Evolutionary conservation across 2,888 invertebrate species (phyloP), one percentile per base, ranked within the genome.

Genomic region (Andricus quercusramuli): DNA sequence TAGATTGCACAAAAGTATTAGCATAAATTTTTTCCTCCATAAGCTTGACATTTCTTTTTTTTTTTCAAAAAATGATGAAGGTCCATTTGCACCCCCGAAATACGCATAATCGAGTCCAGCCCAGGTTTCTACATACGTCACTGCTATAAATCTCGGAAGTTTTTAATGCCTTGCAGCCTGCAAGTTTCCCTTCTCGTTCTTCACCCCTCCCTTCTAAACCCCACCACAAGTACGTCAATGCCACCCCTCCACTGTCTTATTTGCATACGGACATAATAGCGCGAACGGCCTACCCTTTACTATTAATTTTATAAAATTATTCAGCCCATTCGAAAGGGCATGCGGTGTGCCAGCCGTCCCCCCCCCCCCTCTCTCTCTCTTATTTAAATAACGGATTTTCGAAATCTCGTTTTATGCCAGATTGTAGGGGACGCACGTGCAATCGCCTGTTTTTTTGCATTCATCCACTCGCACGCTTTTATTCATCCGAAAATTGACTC

Each of bases 341-440:
- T 83, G 83, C 85, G 83, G 81, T 83, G 82, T 70, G 74, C 78
- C 81, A 82, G 82, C 82, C 82, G 82, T 51, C 82, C 79, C 77
- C 70, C 77, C 77, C 78, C 79, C 74, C 11, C 25, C 56, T 77
- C 44, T 78, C 37, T 79, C 37, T 79, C 80, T 81, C 88, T 89
- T 91, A 92, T 92, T 92, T 91, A 90, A 92, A 92, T 92, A 92
- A 92, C 92, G 92, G 92, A 92, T 92, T 92, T 92, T 90, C 88
- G 85, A 92, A 92, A 92, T 92, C 92, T 90, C 90, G 92, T 92
- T 92, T 91, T 89, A 86, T 84, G 84, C 84, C 82, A 77, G 84
- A 85, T 81, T 79, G 82, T 77, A 83, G 80, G 83, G 84, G 83
- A 85, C 83, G 74, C 80, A 80, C 82, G 83, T 82, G 82, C 83